Conservation (phyloP, 2,888 invertebrate species). For the Oscheius sp. region DNA sequence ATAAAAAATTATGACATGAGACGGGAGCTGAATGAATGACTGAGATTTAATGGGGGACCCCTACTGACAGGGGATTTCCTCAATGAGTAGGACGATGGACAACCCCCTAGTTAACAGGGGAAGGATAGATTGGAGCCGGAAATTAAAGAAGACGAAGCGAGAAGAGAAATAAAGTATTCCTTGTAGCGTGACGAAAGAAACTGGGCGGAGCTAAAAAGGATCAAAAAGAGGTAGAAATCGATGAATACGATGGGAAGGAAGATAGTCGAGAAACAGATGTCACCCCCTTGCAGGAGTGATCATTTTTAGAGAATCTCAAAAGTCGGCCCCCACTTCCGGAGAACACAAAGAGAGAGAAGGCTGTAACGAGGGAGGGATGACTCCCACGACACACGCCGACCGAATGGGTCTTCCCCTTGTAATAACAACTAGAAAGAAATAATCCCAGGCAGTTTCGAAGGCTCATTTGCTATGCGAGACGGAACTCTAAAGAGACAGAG, state of each 20-base stretch:
- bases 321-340: not conserved
- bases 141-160: not conserved
- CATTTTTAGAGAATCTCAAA: constrained; percentile 16
- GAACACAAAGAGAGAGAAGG: not conserved
- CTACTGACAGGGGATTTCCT: not conserved
- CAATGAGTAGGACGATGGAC: not conserved
- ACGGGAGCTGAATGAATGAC: not conserved
- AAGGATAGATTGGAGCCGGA: not conserved
- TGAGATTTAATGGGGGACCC: not conserved
- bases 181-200: constrained; percentile 3
- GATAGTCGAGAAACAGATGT: constrained; percentile 18
- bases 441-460: constrained; percentile 1
- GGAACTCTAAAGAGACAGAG: too few relatives aligned
- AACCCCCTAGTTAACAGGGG: not conserved
- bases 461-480: too few relatives aligned
- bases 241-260: constrained; percentile 2
- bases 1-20: too few relatives aligned
- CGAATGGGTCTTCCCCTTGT: constrained; percentile 8
- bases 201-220: constrained; percentile 15
- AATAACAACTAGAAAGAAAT: constrained; percentile 13
- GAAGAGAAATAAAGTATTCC: not conserved
- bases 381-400: not conserved
- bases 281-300: not conserved
- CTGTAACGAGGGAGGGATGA: not conserved
- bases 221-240: constrained; percentile 24